Evolutionary conservation across 2,113 vertebrate species (phyloP).

Genomic region (Neogale vison): DNA sequence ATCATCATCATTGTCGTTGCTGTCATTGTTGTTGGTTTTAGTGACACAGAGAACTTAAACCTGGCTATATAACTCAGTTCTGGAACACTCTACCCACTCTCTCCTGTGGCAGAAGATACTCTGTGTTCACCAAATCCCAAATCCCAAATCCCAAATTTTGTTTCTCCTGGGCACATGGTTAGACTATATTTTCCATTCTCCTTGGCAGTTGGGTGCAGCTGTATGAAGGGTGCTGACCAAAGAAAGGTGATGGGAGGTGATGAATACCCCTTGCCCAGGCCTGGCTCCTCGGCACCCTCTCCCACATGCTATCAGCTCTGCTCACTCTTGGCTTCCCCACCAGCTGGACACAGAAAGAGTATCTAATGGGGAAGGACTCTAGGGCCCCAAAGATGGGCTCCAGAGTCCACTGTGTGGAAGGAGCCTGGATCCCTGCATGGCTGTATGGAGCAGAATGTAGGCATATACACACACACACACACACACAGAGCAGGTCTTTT

Average conservation of each 20-base stretch:
- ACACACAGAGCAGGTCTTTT: background rate
- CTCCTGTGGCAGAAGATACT: background rate
- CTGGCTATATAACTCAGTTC: background rate
- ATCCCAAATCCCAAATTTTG: background rate
- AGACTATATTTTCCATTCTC: background rate
- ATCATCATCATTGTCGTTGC: too few species aligned
- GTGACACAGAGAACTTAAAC: background rate
- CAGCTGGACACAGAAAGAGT: background rate
- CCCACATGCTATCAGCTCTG: rapidly evolving
- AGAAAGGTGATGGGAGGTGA: background rate
- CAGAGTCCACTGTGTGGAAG: background rate
- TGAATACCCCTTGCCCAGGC: background rate
- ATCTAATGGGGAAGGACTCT: background rate
- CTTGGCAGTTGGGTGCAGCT: background rate
- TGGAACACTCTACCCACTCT: background rate
- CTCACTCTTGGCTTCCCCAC: background rate
- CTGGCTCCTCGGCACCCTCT: too few species aligned
- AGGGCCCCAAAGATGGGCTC: background rate
- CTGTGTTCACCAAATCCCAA: background rate
- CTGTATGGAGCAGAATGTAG: background rate
- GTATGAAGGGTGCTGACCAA: background rate
- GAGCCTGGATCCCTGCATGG: background rate
- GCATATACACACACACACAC: too few species aligned
- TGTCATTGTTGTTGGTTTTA: background rate
- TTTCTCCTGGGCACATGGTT: background rate